These are phyloP conservation scores for Lepilemur septentrionalis DNA, from an alignment of 2,797 vertebrate genomes.

Conservation along the genomic window DNA sequence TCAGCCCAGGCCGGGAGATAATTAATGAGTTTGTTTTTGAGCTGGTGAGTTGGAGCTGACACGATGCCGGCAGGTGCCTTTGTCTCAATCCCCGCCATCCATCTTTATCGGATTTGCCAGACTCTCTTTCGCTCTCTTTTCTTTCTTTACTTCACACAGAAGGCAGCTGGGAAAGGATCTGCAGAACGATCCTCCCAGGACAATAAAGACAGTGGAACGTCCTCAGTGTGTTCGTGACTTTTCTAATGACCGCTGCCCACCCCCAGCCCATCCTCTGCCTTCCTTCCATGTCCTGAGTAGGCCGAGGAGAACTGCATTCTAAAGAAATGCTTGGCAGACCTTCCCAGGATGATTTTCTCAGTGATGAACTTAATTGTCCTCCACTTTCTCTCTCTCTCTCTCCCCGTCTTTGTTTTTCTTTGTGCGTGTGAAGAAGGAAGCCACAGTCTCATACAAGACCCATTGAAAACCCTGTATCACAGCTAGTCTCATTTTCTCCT, in stretches of 20 bases:
- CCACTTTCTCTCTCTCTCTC: background rate
- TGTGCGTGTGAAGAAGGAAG: background rate
- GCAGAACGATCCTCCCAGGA: background rate
- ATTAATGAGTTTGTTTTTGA: constrained; percentile 68
- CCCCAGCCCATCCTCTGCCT: background rate
- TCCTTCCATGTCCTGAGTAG: background rate
- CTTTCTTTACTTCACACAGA: background rate
- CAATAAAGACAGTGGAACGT: background rate
- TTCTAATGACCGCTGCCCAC: background rate
- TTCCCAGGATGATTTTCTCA: background rate
- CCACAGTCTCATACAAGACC: background rate
- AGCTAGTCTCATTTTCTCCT: background rate
- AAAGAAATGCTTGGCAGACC: background rate
- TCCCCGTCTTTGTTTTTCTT: background rate
- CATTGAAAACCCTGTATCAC: background rate
- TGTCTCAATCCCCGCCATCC: constrained; percentile 29
- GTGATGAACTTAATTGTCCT: background rate
- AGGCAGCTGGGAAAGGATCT: background rate
- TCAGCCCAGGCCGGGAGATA: constrained; percentile 43
- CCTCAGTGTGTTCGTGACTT: background rate
- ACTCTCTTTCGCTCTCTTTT: background rate
- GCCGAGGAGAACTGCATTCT: background rate
- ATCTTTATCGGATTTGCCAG: constrained; percentile 52
- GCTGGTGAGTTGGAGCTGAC: constrained; percentile 37
- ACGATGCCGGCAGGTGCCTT: constrained; percentile 37